phyloP scores from a whole-genome alignment of 2,797 vertebrate genomes.

The Tolypeutes matacus region DNA sequence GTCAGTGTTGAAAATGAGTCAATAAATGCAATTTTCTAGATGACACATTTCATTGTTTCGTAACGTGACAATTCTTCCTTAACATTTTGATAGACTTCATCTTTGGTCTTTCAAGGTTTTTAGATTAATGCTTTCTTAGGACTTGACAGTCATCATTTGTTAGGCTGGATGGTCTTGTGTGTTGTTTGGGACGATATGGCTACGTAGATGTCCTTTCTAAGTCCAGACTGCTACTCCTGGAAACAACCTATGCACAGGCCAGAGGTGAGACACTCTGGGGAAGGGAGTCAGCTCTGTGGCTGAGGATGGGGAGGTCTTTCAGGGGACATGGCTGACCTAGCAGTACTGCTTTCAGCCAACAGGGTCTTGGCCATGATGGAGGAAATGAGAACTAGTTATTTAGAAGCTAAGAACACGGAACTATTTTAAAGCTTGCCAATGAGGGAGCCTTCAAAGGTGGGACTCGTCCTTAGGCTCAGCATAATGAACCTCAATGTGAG shows the following conservation, averaged over 20 bases:
- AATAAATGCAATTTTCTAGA: not conserved
- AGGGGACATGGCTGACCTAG: constrained; percentile 19
- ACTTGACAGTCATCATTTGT: not conserved
- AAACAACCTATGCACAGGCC: not conserved
- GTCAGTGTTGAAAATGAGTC: not conserved
- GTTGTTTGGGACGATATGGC: not conserved
- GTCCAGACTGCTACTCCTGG: not conserved
- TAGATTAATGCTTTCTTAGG: not conserved
- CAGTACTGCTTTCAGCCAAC: constrained; percentile 21
- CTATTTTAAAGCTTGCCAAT: constrained; percentile 63
- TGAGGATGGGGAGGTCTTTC: constrained; percentile 25
- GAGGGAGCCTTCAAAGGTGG: constrained; percentile 65
- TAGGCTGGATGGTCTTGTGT: not conserved
- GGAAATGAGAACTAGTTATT: constrained; percentile 75
- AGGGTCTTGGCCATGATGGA: constrained; percentile 41
- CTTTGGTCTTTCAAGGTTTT: not conserved
- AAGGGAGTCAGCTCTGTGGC: not conserved
- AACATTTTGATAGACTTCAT: not conserved
- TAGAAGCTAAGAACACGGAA: constrained; percentile 51
- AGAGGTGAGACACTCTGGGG: not conserved
- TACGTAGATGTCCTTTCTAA: not conserved
- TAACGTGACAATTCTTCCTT: not conserved
- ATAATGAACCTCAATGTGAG: constrained; percentile 61
- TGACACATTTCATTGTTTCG: not conserved
- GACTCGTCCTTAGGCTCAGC: constrained; percentile 41